Evolutionary conservation across 2,797 vertebrate species (phyloP).

Genomic region (Hypotaenidia philippensis): DNA sequence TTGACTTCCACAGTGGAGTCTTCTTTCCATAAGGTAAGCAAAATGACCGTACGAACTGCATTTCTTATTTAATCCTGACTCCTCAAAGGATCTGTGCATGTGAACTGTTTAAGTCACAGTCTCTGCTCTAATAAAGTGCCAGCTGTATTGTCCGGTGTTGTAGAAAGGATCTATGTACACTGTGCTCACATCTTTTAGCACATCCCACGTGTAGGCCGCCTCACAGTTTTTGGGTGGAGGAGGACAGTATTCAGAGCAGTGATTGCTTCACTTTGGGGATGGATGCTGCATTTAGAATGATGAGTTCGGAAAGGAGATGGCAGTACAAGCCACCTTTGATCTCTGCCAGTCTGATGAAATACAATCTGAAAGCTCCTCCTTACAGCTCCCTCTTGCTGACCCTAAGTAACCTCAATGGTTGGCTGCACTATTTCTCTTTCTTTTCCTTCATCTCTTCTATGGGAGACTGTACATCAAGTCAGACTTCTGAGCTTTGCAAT

Average conservation of each 20-base stretch:
- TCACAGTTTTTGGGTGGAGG: background rate
- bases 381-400: background rate
- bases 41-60: background rate
- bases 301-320: background rate
- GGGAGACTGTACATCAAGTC: background rate
- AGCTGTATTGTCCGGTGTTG: background rate
- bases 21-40: background rate
- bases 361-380: background rate
- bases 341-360: constrained; percentile 10
- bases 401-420: background rate
- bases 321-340: constrained; percentile 10
- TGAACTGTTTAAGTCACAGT: background rate
- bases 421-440: constrained; percentile 13
- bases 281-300: background rate
- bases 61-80: background rate
- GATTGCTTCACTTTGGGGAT: background rate
- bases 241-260: background rate
- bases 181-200: background rate
- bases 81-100: background rate
- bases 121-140: background rate
- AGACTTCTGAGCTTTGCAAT: background rate
- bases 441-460: background rate
- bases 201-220: background rate
- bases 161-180: background rate
- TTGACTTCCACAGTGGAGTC: background rate